These are phyloP conservation scores for Corynorhinus townsendii DNA, from an alignment of 2,113 vertebrate genomes.

Conservation along the genomic window DNA sequence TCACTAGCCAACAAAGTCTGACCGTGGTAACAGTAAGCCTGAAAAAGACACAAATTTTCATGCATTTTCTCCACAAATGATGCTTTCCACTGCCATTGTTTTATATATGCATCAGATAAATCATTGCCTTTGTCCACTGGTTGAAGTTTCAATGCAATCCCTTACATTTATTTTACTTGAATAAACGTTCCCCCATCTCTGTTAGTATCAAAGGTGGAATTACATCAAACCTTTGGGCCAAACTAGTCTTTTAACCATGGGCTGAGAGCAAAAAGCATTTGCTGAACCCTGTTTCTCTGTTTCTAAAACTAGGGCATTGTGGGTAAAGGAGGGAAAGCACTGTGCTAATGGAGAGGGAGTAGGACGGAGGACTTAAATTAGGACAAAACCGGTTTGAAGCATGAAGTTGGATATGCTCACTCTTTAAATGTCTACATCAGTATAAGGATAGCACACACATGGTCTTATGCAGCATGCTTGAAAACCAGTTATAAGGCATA, in stretches of 20 bases:
- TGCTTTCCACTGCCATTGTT: background rate
- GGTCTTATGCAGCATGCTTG: fast-evolving
- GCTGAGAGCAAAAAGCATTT: background rate
- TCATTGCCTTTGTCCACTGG: background rate
- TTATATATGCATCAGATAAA: no score
- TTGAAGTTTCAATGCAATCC: background rate
- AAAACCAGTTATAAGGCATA: background rate
- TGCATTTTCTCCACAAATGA: background rate
- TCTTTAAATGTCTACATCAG: background rate
- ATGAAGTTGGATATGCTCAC: background rate
- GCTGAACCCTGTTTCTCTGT: background rate
- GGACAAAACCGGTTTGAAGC: background rate
- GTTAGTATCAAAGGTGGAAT: background rate
- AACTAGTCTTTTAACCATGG: background rate
- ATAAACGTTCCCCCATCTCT: background rate
- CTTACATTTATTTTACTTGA: background rate
- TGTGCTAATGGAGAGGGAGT: background rate
- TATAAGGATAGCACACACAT: background rate
- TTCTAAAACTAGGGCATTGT: background rate
- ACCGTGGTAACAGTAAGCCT: slow-evolving; percentile 96
- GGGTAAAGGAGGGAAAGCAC: background rate
- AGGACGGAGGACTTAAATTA: background rate
- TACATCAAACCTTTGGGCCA: background rate
- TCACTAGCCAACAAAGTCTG: slow-evolving; percentile 93
- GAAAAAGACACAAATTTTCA: slow-evolving; percentile 36